phyloP scores from a whole-genome alignment of 2,113 vertebrate genomes.

The Empidonax alnorum region DNA sequence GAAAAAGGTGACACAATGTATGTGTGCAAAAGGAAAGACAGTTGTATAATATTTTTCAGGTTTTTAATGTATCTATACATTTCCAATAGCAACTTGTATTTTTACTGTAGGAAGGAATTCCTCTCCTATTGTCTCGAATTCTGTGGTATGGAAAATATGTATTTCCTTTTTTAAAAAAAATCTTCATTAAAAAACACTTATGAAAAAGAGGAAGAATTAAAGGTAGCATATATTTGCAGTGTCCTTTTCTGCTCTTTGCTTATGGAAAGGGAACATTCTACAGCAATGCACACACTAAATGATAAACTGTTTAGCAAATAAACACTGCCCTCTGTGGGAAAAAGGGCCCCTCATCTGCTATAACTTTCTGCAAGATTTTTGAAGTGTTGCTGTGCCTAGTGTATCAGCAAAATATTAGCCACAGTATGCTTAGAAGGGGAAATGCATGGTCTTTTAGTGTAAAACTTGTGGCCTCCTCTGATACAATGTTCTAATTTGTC shows the following conservation, averaged over 20 bases:
- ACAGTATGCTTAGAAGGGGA: background rate
- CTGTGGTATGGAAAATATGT: background rate
- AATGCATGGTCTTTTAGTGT: background rate
- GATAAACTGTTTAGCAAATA: conserved; percentile 44
- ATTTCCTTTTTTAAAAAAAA: background rate
- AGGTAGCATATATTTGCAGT: background rate
- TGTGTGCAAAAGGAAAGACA: background rate
- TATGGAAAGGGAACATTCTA: background rate
- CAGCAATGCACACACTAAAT: background rate
- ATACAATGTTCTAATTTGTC: background rate
- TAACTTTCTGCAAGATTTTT: background rate
- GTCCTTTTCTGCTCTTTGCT: conserved; percentile 46
- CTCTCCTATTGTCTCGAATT: conserved; percentile 1
- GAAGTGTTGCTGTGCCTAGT: background rate
- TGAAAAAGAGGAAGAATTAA: conserved; percentile 21
- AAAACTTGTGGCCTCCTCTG: background rate
- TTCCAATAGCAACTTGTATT: background rate
- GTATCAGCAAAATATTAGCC: background rate
- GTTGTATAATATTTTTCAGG: background rate
- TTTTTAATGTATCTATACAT: background rate
- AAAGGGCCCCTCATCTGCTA: background rate
- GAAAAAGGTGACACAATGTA: background rate
- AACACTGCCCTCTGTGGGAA: conserved; percentile 79
- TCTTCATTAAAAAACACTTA: conserved; percentile 19
- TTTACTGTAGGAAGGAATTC: background rate